Conservation (phyloP, 2,797 vertebrate genomes). For the Mallotus villosus region DNA sequence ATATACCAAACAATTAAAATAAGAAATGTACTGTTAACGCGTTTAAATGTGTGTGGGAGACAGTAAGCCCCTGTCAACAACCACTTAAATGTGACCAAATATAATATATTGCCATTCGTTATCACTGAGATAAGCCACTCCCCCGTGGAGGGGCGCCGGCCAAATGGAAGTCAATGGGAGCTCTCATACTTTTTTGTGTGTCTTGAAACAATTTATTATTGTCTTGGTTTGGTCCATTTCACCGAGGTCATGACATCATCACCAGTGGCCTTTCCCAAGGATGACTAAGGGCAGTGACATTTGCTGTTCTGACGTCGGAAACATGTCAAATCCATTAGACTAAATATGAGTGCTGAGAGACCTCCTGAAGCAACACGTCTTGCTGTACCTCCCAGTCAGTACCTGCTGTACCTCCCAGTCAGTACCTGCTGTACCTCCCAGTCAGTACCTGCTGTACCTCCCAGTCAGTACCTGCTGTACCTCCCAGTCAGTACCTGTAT, state of each 20-base stretch:
- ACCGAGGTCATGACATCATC: not conserved
- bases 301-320: not conserved
- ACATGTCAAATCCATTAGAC: not conserved
- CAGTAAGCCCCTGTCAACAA: too few relatives aligned
- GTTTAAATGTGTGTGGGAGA: too few relatives aligned
- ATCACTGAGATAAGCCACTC: too few relatives aligned
- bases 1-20: too few relatives aligned
- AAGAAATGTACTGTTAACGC: too few relatives aligned
- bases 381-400: not conserved
- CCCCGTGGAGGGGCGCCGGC: too few relatives aligned
- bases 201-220: conserved; percentile 1
- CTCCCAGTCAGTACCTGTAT: not conserved
- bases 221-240: not conserved
- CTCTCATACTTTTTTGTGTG: too few relatives aligned
- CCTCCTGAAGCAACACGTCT: not conserved
- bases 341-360: not conserved
- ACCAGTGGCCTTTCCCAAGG: not conserved
- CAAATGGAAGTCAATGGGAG: too few relatives aligned
- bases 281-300: conserved; percentile 20
- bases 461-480: not conserved
- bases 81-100: too few relatives aligned
- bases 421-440: not conserved
- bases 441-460: not conserved
- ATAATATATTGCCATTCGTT: too few relatives aligned
- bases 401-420: not conserved